These are phyloP conservation scores for Lucinisca nassula DNA, from an alignment of 2,888 invertebrate species.

Conservation along the genomic window DNA sequence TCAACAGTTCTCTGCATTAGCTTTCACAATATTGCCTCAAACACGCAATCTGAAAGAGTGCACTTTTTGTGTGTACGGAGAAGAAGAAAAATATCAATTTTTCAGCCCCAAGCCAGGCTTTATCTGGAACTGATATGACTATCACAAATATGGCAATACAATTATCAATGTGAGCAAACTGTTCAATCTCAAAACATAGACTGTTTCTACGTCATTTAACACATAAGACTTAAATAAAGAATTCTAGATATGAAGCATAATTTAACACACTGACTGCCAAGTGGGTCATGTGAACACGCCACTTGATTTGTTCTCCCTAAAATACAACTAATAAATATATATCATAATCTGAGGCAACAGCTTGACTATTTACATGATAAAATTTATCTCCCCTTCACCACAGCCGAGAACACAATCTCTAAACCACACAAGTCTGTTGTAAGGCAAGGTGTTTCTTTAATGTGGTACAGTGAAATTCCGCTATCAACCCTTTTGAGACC, in stretches of 20 bases:
- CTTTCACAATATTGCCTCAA: too few relatives aligned
- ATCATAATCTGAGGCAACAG: slow-evolving; percentile 11
- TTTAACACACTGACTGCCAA: neutral
- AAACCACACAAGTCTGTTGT: too few relatives aligned
- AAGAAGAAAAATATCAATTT: too few relatives aligned
- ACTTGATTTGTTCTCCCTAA: neutral
- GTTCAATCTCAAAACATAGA: slow-evolving; percentile 9
- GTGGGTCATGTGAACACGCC: neutral
- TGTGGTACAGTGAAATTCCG: too few relatives aligned
- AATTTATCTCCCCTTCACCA: neutral
- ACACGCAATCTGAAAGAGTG: too few relatives aligned
- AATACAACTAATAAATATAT: slow-evolving; percentile 8
- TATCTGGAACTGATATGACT: neutral
- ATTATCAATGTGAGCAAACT: slow-evolving; percentile 15
- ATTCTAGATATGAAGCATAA: slow-evolving; percentile 9
- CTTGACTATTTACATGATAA: neutral
- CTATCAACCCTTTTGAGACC: too few relatives aligned
- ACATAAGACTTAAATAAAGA: neutral
- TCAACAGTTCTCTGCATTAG: too few relatives aligned
- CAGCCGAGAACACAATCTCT: slow-evolving; percentile 5
- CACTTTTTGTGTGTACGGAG: too few relatives aligned
- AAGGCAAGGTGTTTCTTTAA: too few relatives aligned
- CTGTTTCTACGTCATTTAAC: neutral
- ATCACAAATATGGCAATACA: slow-evolving; percentile 17
- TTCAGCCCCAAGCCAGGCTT: too few relatives aligned